Evolutionary conservation across 2,888 invertebrate species (phyloP).

Genomic region (Euzetes globulus): DNA sequence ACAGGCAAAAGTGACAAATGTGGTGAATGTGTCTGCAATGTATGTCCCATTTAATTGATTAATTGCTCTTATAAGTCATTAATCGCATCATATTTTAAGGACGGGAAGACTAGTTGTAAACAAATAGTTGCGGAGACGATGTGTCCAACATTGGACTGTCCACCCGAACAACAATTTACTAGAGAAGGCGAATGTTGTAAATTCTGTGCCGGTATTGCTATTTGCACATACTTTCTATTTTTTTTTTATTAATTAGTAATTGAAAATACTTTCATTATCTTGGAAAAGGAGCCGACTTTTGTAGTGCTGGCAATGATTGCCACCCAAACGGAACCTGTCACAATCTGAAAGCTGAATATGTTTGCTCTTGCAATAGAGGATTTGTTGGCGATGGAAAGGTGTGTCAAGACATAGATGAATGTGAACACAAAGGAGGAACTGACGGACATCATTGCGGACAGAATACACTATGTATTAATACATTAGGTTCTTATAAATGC

Average conservation of each 20-base stretch:
- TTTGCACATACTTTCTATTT: neutral
- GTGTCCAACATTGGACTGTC: conserved; percentile 71
- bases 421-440: conserved; percentile 64
- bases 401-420: conserved; percentile 70
- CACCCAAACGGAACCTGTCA: conserved; percentile 80
- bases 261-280: neutral
- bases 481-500: conserved; percentile 71
- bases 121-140: conserved; percentile 62
- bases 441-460: conserved; percentile 77
- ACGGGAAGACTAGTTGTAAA: conserved; percentile 71
- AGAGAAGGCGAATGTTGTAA: conserved; percentile 81
- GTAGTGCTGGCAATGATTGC: conserved; percentile 72
- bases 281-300: conserved; percentile 69
- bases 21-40: conserved; percentile 58
- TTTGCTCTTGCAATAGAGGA: conserved; percentile 82
- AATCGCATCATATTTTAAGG: conserved; percentile 48
- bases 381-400: conserved; percentile 70
- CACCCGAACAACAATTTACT: conserved; percentile 65
- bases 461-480: conserved; percentile 75
- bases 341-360: conserved; percentile 81
- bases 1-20: conserved; percentile 5
- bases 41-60: conserved; percentile 36
- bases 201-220: conserved; percentile 66
- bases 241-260: conserved; percentile 10
- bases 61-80: neutral